Base-by-base conservation (phyloP, 2,888 invertebrate genomes). In the Globia sparganii region DNA sequence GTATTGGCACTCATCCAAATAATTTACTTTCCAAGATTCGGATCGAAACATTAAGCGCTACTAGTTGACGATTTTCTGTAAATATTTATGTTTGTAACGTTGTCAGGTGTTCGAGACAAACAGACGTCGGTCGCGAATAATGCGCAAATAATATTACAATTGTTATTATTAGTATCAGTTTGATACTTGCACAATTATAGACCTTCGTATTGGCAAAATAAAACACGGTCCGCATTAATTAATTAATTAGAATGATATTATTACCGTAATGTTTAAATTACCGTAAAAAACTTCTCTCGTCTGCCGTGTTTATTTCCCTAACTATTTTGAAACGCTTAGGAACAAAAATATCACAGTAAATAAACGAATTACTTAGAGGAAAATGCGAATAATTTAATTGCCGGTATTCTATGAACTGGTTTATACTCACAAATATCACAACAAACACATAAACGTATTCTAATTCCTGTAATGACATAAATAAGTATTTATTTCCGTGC, bases 1-100 rank as follows among this genome's bases (percentile, higher is more conserved):
- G 90, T 91, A 92, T 94, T 96, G 96, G 96, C 94, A 64, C 77
- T 43, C 70, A 71, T 93, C 96, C 96, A 96, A 94, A 91, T 91
- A 89, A 92, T 93, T 91, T 91, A 91, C 91, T 93, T 94, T 92
- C 91, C 90, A 80, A 91, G 88, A 91, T 91, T 89, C 80, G 72
- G 76, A 89, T 89, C 85, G 86, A 89, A 88, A 85, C 84, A 83
- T 86, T 87, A 84, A 74, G 74, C 82, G 78, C 40, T 77, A 81
- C 78, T 83, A 81, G 85, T 84, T 83, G 80, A 78, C 76, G 62
- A 66, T 81, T 80, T 68, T 64, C 77, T 40, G 90, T 91, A 91
- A 91, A 92, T 92, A 91, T 92, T 92, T 92, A 90, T 92, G 91
- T 93, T 93, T 92, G 90, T 88, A 68, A 71, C 80, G 75, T 77